Conservation (phyloP, 1,140 invertebrate genomes). For the Drosophila nebulosa region DNA sequence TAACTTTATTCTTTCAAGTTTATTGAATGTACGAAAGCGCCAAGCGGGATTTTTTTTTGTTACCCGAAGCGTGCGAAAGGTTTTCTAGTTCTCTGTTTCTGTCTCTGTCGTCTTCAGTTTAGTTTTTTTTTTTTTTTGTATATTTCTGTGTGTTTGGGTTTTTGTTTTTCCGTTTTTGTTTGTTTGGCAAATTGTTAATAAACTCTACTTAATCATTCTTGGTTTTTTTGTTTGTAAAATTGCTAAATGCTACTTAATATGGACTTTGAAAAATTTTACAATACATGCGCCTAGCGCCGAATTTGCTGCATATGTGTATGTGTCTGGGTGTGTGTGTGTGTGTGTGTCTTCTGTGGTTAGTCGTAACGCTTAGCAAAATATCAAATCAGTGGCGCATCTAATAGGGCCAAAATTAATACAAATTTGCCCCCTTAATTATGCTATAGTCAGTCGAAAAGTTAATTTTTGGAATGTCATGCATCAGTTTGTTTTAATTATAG, state of each 20-base stretch:
- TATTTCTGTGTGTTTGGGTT: slow-evolving; percentile 1
- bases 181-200: slow-evolving; percentile 67
- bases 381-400: too few species aligned
- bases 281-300: slow-evolving; percentile 38
- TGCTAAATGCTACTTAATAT: slow-evolving; percentile 68
- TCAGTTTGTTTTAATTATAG: too few species aligned
- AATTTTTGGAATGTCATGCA: too few species aligned
- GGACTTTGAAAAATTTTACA: slow-evolving; percentile 64
- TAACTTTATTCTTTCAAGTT: background rate
- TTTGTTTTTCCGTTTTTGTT: slow-evolving; percentile 21
- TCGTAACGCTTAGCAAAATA: background rate
- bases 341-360: background rate
- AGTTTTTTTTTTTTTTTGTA: slow-evolving; percentile 8
- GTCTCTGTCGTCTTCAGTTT: background rate
- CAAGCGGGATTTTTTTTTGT: background rate
- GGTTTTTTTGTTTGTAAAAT: slow-evolving; percentile 47
- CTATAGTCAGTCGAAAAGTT: too few species aligned
- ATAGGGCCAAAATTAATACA: too few species aligned
- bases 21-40: slow-evolving; percentile 25
- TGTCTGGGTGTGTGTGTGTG: background rate
- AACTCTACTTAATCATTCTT: slow-evolving; percentile 43
- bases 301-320: slow-evolving; percentile 31
- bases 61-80: slow-evolving; percentile 53
- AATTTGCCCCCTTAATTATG: too few species aligned
- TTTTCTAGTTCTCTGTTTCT: background rate